Base-by-base conservation (phyloP, 2,113 vertebrate genomes). In the Tyrannus savana region DNA sequence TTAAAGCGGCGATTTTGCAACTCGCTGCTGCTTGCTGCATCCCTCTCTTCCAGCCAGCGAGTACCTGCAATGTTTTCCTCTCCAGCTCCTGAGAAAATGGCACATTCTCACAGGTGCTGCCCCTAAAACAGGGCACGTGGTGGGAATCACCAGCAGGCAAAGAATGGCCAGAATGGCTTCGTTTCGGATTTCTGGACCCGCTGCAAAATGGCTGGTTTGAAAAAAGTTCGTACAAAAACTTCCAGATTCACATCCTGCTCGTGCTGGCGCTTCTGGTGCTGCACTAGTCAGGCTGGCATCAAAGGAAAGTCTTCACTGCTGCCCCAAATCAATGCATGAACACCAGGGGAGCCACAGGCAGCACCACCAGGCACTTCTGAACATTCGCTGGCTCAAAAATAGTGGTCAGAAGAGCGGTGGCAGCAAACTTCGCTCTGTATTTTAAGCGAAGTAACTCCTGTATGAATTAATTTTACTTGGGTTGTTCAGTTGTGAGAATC, bases 1-100 rank as follows among this genome's bases (percentile, higher is more conserved):
- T 89, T 91, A 93, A 94, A 93, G 85, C 52, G 14, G 67, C 94
- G 87, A 82, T 95, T 96, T 93, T 96, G 96, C 94, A 94, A 93
- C 93, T 85, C 75, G 82, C 93, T 96, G 85, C 87, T 90, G 87
- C 85, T 93, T 94, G 93, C 92, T 95, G 92, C 89, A 95, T 84
- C 79, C 37, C 41, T 78, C 71, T 28, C 33, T 50, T 21, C 62
- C 92, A 95, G 91, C 93, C 93, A 94, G 87, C 28, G 17, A 87
- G 76, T 33, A 93, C 94, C 91, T 93, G 84, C 64, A 64, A 35
- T 53, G 62, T 90, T 95, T 67, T 81, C 69, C 82, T 91, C 84
- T 69, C 58, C 74, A n/a, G 66, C 50, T 69, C 14, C 82, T 53
- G 79, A 58, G 81, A 94, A 91, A 85, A 59, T 5, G 49, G 69